Evolutionary conservation across 2,797 vertebrate species (phyloP).

Genomic region (Mus minutoides): DNA sequence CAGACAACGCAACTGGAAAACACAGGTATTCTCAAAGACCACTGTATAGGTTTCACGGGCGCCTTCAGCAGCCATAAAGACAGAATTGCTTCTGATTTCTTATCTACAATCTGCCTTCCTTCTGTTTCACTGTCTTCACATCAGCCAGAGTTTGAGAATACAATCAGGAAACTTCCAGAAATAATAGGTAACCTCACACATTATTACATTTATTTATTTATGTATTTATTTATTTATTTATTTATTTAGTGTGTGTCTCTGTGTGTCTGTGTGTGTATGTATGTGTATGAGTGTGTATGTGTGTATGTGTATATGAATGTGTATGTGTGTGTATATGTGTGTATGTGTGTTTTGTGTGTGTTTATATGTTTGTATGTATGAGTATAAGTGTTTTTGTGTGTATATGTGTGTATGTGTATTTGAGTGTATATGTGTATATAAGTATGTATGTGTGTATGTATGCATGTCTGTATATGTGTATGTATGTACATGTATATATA

Average conservation of each 20-base stretch:
- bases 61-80: background rate
- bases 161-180: background rate
- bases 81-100: rapidly evolving
- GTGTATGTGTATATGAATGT: too few relatives aligned
- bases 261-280: background rate
- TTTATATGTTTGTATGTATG: too few relatives aligned
- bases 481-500: background rate
- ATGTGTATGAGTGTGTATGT: too few relatives aligned
- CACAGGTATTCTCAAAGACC: background rate
- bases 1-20: background rate
- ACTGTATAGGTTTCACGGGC: background rate
- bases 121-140: background rate
- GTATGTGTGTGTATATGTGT: too few relatives aligned
- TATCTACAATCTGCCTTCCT: background rate
- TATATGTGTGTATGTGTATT: too few relatives aligned
- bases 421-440: too few relatives aligned
- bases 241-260: background rate
- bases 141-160: background rate
- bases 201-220: background rate
- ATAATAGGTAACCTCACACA: background rate
- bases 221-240: too few relatives aligned
- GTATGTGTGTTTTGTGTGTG: too few relatives aligned
- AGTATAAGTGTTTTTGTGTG: background rate
- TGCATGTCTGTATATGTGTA: background rate
- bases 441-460: too few relatives aligned